Evolutionary conservation across 2,113 vertebrate genomes (phyloP).

Genomic region (Sylvilagus bachmani): DNA sequence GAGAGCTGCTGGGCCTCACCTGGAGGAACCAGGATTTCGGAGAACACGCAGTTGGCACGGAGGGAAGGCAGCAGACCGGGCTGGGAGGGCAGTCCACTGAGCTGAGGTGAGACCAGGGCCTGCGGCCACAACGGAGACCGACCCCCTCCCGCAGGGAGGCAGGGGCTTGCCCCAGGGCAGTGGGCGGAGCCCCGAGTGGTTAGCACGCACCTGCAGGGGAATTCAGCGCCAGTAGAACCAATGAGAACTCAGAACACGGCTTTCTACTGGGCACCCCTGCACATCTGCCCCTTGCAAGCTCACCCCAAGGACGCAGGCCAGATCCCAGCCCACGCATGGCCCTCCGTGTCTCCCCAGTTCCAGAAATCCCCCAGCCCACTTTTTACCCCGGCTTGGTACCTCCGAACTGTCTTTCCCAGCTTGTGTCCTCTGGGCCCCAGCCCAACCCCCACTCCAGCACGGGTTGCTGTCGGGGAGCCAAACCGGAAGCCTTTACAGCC

Average conservation of each 20-base stretch:
- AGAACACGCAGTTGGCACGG: too few species aligned
- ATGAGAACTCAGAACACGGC: not conserved
- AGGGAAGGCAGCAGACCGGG: fast-evolving
- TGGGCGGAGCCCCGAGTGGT: not conserved
- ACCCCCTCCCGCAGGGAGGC: not conserved
- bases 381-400: not conserved
- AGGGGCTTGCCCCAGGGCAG: not conserved
- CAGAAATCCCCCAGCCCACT: not conserved
- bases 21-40: not conserved
- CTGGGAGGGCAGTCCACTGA: fast-evolving
- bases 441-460: not conserved
- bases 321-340: fast-evolving
- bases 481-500: not conserved
- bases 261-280: not conserved
- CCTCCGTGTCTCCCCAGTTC: not conserved
- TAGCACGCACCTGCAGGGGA: too few species aligned
- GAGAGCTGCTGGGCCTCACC: not conserved
- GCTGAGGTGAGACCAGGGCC: fast-evolving
- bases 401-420: not conserved
- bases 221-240: too few species aligned
- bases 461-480: not conserved
- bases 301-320: not conserved
- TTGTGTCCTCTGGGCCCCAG: not conserved
- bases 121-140: not conserved
- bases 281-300: not conserved